Conservation (phyloP, 2,888 invertebrate species). For the Caenorhabditis drosophilae region DNA sequence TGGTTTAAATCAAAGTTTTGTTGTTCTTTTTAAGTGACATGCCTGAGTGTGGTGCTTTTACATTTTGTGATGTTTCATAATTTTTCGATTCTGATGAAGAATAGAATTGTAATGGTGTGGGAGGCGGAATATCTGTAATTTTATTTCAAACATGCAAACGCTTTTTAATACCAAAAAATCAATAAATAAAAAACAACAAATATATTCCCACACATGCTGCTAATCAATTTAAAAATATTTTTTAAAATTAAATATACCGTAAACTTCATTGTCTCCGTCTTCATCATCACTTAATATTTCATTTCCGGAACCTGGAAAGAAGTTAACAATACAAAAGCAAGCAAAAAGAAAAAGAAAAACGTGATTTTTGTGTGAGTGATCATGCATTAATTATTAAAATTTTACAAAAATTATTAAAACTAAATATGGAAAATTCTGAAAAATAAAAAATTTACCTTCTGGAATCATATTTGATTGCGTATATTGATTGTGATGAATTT, state of each 20-base stretch:
- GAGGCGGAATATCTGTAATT: not conserved
- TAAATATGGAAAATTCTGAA: constrained; percentile 1
- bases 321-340: constrained; percentile 1
- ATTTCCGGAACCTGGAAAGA: constrained; percentile 29
- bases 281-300: constrained; percentile 3
- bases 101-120: constrained; percentile 3
- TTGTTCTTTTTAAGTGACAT: constrained; percentile 5
- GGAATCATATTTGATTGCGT: constrained; percentile 22
- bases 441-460: constrained; percentile 20
- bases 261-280: constrained; percentile 3
- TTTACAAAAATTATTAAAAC: too few relatives aligned
- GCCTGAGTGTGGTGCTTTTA: constrained; percentile 30
- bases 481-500: constrained; percentile 25
- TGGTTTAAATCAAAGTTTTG: not conserved
- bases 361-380: not conserved
- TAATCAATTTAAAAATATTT: not conserved
- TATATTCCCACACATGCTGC: not conserved
- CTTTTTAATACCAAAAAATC: not conserved
- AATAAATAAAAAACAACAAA: not conserved
- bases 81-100: not conserved
- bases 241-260: not conserved
- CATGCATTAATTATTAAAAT: too few relatives aligned
- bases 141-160: not conserved
- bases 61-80: constrained; percentile 15
- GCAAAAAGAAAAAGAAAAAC: constrained; percentile 3